Conservation (phyloP, 2,888 invertebrate genomes). For the Microctonus hyperodae region DNA sequence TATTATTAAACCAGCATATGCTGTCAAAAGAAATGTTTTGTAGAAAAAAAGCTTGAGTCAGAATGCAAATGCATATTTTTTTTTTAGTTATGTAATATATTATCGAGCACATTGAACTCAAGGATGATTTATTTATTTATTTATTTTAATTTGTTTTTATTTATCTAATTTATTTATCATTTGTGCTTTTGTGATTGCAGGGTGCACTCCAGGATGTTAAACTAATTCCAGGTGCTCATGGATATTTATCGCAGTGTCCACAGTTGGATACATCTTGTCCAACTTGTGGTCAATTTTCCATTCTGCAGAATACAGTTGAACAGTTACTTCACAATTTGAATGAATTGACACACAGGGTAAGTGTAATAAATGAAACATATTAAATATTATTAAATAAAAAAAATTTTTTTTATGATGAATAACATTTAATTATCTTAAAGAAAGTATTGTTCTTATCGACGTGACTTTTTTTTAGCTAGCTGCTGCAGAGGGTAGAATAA, state of each 20-base stretch:
- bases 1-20: conserved; percentile 1
- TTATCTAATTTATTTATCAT: background rate
- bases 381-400: too few relatives aligned
- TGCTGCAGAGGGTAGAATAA: conserved; percentile 79
- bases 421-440: conserved; percentile 1
- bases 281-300: conserved; percentile 87
- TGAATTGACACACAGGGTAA: conserved; percentile 84
- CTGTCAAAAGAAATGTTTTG: conserved; percentile 13
- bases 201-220: conserved; percentile 88
- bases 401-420: too few relatives aligned
- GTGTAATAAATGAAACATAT: background rate
- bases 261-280: conserved; percentile 87
- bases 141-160: conserved; percentile 11
- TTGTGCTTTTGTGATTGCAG: conserved; percentile 64
- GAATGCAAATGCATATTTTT: conserved; percentile 5
- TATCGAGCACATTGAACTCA: background rate
- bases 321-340: conserved; percentile 81
- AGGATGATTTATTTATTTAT: background rate
- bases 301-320: conserved; percentile 83
- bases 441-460: conserved; percentile 43
- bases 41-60: background rate
- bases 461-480: conserved; percentile 72
- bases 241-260: conserved; percentile 87
- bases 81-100: conserved; percentile 5
- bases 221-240: conserved; percentile 84